Conservation (phyloP, 2,888 invertebrate genomes). For the Lepidochrysops patricia region DNA sequence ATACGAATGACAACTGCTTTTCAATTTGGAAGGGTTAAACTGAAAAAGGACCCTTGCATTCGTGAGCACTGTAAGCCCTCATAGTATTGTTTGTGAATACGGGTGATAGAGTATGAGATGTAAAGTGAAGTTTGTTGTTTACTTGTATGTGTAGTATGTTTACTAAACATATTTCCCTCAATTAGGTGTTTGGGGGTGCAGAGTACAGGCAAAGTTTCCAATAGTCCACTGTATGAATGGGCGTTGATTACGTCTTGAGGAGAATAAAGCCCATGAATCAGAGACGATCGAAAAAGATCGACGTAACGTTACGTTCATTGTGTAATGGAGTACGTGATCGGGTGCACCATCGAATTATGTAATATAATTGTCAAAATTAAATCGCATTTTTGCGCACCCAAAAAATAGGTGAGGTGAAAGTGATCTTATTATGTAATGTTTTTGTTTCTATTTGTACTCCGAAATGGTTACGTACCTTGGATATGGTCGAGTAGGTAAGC, state of each 20-base stretch:
- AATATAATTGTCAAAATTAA: constrained; percentile 66
- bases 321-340: constrained; percentile 67
- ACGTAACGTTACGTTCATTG: constrained; percentile 58
- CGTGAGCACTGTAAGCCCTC: too few species aligned
- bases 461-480: not conserved
- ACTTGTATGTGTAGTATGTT: too few species aligned
- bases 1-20: too few species aligned
- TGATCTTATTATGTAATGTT: constrained; percentile 25
- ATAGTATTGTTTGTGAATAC: too few species aligned
- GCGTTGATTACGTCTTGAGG: constrained; percentile 16
- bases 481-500: not conserved
- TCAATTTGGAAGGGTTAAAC: too few species aligned
- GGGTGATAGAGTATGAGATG: too few species aligned
- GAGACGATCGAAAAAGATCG: constrained; percentile 49
- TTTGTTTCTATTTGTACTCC: constrained; percentile 14
- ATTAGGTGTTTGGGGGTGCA: too few species aligned
- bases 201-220: too few species aligned
- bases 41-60: too few species aligned
- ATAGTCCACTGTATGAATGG: too few species aligned
- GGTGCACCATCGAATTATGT: constrained; percentile 57
- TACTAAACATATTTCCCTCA: too few species aligned
- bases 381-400: constrained; percentile 37
- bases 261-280: constrained; percentile 49
- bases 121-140: too few species aligned
- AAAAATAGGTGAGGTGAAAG: constrained; percentile 60